These are phyloP conservation scores for Bicyclus anynana DNA, from an alignment of 1,140 invertebrate species.

Conservation along the genomic window DNA sequence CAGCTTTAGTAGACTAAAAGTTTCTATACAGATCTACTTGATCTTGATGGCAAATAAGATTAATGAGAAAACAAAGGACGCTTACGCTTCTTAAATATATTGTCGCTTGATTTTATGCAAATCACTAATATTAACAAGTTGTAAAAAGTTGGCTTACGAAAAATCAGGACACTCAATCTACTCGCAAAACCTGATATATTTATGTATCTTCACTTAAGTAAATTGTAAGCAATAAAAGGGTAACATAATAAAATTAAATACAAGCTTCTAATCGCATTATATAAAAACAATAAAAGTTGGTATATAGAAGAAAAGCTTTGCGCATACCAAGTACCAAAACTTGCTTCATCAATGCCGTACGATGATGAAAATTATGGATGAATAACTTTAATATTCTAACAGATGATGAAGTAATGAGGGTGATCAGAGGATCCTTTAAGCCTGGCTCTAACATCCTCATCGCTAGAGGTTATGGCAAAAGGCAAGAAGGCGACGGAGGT, in stretches of 20 bases:
- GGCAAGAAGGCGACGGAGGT: conserved; percentile 41
- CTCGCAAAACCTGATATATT: no score
- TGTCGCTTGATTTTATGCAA: background rate
- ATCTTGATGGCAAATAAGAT: background rate
- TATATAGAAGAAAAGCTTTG: no score
- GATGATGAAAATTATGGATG: no score
- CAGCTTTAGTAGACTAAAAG: background rate
- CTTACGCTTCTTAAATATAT: background rate
- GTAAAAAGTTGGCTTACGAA: background rate
- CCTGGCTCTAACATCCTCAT: conserved; percentile 56
- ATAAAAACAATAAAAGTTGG: no score
- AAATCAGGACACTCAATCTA: no score
- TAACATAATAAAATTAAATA: no score
- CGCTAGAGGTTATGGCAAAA: conserved; percentile 56
- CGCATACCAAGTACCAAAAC: no score
- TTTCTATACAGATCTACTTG: background rate
- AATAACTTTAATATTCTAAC: background rate
- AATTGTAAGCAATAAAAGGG: no score
- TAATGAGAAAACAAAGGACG: background rate
- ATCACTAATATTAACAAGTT: conserved; percentile 2
- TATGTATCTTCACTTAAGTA: no score
- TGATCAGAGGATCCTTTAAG: conserved; percentile 50
- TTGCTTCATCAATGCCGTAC: no score
- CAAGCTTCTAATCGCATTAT: no score
- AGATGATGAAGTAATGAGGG: conserved; percentile 28